phyloP scores from a whole-genome alignment of 1,140 invertebrate species.

The Drosophila micromelanica region DNA sequence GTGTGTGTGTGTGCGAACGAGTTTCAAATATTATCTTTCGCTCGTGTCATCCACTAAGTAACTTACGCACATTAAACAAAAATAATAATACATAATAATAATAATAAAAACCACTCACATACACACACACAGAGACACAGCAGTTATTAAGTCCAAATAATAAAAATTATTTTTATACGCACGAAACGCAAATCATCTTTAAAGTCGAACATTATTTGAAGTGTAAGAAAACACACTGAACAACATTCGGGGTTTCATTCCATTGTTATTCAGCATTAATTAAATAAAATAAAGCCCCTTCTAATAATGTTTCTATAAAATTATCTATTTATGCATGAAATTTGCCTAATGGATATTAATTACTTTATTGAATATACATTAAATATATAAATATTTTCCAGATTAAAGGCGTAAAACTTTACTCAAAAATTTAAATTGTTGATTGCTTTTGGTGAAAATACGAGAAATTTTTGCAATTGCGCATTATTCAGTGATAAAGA shows the following conservation, averaged over 20 bases:
- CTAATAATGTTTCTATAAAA: no score
- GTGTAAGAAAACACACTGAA: slow-evolving; percentile 11
- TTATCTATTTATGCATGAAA: no score
- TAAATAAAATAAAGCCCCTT: background rate
- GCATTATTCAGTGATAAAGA: slow-evolving; percentile 30
- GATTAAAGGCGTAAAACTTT: no score
- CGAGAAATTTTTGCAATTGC: slow-evolving; percentile 28
- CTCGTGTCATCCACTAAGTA: slow-evolving; percentile 20
- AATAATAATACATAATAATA: slow-evolving; percentile 18
- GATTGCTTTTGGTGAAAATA: background rate
- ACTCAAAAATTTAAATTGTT: background rate
- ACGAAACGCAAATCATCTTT: slow-evolving; percentile 54
- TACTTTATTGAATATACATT: no score
- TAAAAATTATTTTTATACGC: slow-evolving; percentile 44
- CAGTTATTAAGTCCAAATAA: slow-evolving; percentile 39
- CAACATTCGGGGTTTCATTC: background rate
- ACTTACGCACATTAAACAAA: slow-evolving; percentile 32
- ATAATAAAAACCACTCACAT: slow-evolving; percentile 14
- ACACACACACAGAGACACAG: slow-evolving; percentile 13
- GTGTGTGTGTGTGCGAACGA: slow-evolving; percentile 30
- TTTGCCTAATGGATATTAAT: no score
- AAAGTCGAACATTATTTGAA: slow-evolving; percentile 17
- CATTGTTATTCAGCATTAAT: background rate
- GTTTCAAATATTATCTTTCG: slow-evolving; percentile 51
- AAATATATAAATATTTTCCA: no score